phyloP scores from a whole-genome alignment of 1,140 invertebrate genomes.

The Nasonia longicornis region DNA sequence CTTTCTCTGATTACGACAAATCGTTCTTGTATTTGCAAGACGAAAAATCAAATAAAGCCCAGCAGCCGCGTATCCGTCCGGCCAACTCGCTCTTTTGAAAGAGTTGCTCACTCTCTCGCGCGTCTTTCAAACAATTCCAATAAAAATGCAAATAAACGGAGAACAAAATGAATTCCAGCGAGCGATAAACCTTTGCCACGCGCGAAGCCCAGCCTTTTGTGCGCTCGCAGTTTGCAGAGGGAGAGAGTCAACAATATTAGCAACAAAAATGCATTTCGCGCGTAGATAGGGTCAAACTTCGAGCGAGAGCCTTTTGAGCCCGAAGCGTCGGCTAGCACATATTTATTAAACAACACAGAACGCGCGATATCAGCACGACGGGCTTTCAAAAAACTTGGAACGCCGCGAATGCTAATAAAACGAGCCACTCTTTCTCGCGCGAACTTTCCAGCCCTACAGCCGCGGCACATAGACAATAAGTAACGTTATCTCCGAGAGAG shows the following conservation, averaged over 20 bases:
- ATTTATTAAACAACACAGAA: too few relatives aligned
- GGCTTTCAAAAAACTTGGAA: not conserved
- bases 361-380: too few relatives aligned
- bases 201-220: too few relatives aligned
- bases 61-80: too few relatives aligned
- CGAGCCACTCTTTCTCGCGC: not conserved
- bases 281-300: not conserved
- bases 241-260: not conserved
- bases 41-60: not conserved
- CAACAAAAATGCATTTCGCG: not conserved
- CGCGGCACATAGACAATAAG: not conserved
- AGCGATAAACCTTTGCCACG: too few relatives aligned
- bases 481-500: conserved; percentile 3
- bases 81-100: not conserved
- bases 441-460: not conserved
- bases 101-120: too few relatives aligned
- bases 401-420: not conserved
- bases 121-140: not conserved
- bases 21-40: not conserved
- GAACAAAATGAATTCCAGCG: too few relatives aligned
- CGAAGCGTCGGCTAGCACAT: too few relatives aligned
- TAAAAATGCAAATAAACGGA: not conserved
- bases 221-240: too few relatives aligned
- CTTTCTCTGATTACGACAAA: not conserved
- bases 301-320: not conserved